Evolutionary conservation across 2,113 vertebrate species (phyloP).

Genomic region (Rhinolophus ferrumequinum): DNA sequence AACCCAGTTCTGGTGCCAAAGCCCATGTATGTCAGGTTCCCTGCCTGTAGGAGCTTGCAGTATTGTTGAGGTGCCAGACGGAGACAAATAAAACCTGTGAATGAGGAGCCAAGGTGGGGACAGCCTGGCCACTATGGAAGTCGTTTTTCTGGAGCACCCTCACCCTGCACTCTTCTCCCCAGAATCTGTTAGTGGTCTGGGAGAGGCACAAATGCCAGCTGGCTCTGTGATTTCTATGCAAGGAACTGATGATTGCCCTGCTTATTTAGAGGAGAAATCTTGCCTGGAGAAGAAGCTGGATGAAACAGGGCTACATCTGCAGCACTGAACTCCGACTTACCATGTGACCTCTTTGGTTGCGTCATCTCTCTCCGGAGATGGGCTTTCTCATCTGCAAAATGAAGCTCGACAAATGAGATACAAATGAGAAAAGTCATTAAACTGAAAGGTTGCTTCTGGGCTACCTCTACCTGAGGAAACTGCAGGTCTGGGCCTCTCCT

Average conservation of each 20-base stretch:
- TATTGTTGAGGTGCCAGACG: neutral
- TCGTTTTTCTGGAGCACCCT: neutral
- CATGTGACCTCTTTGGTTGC: neutral
- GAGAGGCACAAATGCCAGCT: neutral
- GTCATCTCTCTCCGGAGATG: neutral
- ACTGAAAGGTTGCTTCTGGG: neutral
- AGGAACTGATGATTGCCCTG: neutral
- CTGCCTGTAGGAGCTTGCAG: neutral
- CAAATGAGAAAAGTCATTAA: neutral
- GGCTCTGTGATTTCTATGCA: neutral
- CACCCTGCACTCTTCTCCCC: neutral
- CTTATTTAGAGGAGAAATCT: conserved; percentile 13
- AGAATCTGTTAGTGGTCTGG: neutral
- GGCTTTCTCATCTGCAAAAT: conserved; percentile 25
- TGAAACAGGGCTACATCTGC: neutral
- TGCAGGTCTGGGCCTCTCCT: neutral
- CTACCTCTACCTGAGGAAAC: neutral
- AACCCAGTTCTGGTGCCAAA: neutral
- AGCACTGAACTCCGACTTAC: neutral
- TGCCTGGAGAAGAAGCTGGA: neutral
- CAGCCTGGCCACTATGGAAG: neutral
- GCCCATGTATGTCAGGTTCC: neutral
- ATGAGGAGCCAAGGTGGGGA: neutral
- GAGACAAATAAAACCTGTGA: neutral
- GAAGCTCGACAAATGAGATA: conserved; percentile 19